Base-by-base conservation (phyloP, 35 echinoderm and acorn worm species). In the Patiria miniata region DNA sequence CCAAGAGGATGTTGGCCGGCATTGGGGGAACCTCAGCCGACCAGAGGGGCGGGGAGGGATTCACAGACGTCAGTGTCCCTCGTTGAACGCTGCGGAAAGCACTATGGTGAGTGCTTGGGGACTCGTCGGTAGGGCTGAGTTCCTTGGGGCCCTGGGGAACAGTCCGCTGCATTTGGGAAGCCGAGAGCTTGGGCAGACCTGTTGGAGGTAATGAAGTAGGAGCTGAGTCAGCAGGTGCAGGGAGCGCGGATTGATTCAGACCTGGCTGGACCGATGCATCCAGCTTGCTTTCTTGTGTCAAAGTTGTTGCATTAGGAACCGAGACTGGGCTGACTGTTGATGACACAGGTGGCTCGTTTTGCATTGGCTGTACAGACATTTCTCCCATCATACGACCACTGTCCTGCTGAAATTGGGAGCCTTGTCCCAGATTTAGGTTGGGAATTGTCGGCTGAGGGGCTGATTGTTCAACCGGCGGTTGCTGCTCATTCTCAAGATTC, bases 31-130 rank as follows among this genome's bases (percentile, higher is more conserved):
- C 81, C 85, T 89, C 91, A 26, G 91, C 77, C 33, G 92, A 86
- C 95, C 95, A 97, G 7, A 97, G 77, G 5, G 95, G 95, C 19
- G 91, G 91, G 0, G 95, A 97, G 21, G 95, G 95, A 37, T 91
- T 97, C 8, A 89, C 87, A 36, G 91, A 80, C 8, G 80, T 83
- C 53, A 87, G 83, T 19, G 56, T 81, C 59, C 79, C 78, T 39
- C 86, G 77, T 10, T 79, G 82, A 39, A 97, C 84, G 32, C 81
- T 80, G 53, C 91, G 90, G 53, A 97, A 93, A 77, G 94, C 91
- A 93, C 91, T 97, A 8, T 82, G 83, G 28, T 95, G 93, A 16
- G 81, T 78, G 50, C 65, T 47, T 78, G 76, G 50, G 37, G 85
- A 53, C 32, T 69, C 50, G 76, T 87, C 85, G 9, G 85, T 78